Evolutionary conservation across 1,140 invertebrate species (phyloP).

Genomic region (Brachionus angularis): DNA sequence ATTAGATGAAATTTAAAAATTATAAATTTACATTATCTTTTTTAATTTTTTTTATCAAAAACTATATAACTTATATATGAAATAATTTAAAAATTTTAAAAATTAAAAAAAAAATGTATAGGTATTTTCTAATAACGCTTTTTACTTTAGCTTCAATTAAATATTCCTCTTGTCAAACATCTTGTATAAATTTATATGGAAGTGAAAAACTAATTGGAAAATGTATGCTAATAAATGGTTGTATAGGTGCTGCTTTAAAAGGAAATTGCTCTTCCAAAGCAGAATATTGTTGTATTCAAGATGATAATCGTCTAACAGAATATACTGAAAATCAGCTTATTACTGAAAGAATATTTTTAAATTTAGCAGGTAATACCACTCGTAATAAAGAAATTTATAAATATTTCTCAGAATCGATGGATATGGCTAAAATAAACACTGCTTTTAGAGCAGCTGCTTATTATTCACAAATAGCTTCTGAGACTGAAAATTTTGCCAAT

Average conservation of each 20-base stretch:
- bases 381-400: neutral
- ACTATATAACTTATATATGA: no score
- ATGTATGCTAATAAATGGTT: neutral
- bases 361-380: neutral
- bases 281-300: conserved; percentile 4
- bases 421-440: neutral
- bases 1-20: no score
- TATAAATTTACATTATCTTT: no score
- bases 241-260: conserved; percentile 17
- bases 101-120: no score
- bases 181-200: no score
- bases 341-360: neutral
- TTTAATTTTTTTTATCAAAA: no score
- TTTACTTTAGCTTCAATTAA: no score
- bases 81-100: no score
- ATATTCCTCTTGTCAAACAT: no score
- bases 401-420: neutral
- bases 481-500: conserved; percentile 15
- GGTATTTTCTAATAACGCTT: no score
- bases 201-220: neutral
- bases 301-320: neutral
- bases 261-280: neutral
- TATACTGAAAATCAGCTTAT: neutral
- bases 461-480: conserved; percentile 9
- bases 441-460: conserved; percentile 20